Base-by-base conservation (phyloP, 1,140 invertebrate species). In the Drosophila littoralis region DNA sequence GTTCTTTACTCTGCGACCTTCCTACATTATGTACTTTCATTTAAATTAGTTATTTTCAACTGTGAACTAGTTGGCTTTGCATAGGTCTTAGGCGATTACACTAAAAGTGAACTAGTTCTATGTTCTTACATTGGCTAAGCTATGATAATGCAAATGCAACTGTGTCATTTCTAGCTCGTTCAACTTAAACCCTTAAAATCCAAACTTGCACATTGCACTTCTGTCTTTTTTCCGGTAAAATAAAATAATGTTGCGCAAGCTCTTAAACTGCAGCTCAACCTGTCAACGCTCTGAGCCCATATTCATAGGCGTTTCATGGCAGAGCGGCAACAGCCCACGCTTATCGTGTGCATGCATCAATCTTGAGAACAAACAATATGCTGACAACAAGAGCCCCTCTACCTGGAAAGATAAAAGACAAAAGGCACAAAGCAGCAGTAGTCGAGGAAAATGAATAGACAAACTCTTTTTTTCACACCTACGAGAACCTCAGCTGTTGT, bases 271-370 rank as follows among this genome's bases (percentile, higher is more conserved):
- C 43, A 51, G 59, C 60, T 66, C 22, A 45, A 70, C 45, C 46
- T 75, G 51, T 80, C 61, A 59, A 51, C 28, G 55, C 28, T 43
- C 40, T 10, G 36, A 35, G 33, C 7, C 33, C 15, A 55, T 55
- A n/a, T 35, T 40, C 51, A 38, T 61, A 42, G 35, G 43, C n/a
- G 36, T n/a, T 48, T 13, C 36, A 42, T 33, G 43, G 17, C 15
- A 13, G 12, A 35, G 15, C 10, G 40, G 43, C 7, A 17, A 64
- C 51, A 50, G 58, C 79, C 70, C 38, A 75, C 64, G 32, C 38
- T 77, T 77, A 69, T 81, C 77, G 64, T 42, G 45, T 8, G 32
- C 45, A 45, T 55, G 77, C 77, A 84, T 84, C 81, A 84, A 85
- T 84, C 77, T 77, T 73, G 36, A 45, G 35, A 13, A 13, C n/a